Evolutionary conservation across 1,140 invertebrate species (phyloP), one percentile per base, ranked within the genome.

Genomic region (Heliothis virescens): DNA sequence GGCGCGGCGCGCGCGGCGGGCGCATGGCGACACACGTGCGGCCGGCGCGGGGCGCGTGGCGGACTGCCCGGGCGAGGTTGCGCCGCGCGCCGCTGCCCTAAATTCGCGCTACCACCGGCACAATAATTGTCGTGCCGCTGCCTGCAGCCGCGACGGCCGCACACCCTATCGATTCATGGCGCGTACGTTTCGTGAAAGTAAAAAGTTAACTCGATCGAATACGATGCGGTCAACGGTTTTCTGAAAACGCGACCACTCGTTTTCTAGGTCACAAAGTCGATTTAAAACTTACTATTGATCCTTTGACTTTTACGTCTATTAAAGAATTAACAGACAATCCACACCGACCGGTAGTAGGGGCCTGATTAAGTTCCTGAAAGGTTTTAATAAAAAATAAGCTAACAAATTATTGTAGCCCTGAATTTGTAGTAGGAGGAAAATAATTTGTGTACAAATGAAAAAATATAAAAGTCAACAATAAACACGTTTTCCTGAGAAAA

Each of bases 121-220:
- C 90, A 90, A 91, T 94, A 92, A 94, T 90, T 92, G 92, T 92
- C 89, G 90, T 86, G 86, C 87, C 80, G 83, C 90, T 91, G 91
- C 92, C 90, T 91, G 92, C 92, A 90, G 87, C 91, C 91, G 83
- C 87, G 89, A 82, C 88, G 87, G 90, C 92, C 89, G 88, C 84
- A 87, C 90, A 82, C 80, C 88, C 90, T 91, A 94, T 94, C 91
- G 92, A 94, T 93, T 91, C 91, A 79, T 62, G 71, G 77, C 75
- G 79, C 79, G 83, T 86, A 90, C 89, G 88, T 90, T 89, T 90
- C 89, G 90, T 92, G 91, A 93, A 93, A 92, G 88, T 93, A 92
- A 93, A 94, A 94, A 92, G 87, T 93, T 92, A 92, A 92, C 90
- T 89, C 90, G 90, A 91, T 91, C 88, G 91, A 91, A 92, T 91